Percentiles rank a stretch among this genome's conserved stretches.
phyloP scores from a whole-genome alignment of 1,140 invertebrate species.

The Calliopsis andreniformis region DNA sequence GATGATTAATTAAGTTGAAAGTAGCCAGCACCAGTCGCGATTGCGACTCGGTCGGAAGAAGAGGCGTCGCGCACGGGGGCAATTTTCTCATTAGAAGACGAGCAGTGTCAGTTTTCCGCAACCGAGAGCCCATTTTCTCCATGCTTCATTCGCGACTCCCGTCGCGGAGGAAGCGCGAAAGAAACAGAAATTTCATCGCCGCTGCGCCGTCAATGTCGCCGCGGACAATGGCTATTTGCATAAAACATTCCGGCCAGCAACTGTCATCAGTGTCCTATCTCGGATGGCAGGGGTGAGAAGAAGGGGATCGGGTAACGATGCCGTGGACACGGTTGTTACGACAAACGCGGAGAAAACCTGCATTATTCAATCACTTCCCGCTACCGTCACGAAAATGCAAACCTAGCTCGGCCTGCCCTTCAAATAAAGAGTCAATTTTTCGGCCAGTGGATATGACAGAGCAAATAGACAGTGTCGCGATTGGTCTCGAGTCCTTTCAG shows the following conservation, averaged over 20 bases:
- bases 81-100: conserved; percentile 38
- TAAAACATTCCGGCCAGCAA: conserved; percentile 68
- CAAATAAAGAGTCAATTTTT: conserved; percentile 2
- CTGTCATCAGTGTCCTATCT: conserved; percentile 57
- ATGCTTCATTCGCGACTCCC: too few species aligned
- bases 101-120: conserved; percentile 8
- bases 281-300: conserved; percentile 31
- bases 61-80: conserved; percentile 34
- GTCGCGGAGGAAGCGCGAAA: conserved; percentile 45
- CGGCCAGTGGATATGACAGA: too few species aligned
- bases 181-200: conserved; percentile 66
- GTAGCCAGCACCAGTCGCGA: conserved; percentile 20
- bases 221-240: conserved; percentile 72
- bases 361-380: conserved; percentile 41
- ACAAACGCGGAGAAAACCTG: conserved; percentile 46
- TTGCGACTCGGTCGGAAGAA: conserved; percentile 31
- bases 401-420: conserved; percentile 7
- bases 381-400: conserved; percentile 40
- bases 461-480: too few species aligned
- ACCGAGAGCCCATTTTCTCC: too few species aligned
- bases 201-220: conserved; percentile 65
- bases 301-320: conserved; percentile 61
- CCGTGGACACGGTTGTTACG: conserved; percentile 48
- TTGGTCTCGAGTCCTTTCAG: too few species aligned
- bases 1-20: conserved; percentile 36